Evolutionary conservation across 2,888 invertebrate genomes (phyloP), one percentile per base, ranked within the genome.

Genomic region (Cosmia trapezina): DNA sequence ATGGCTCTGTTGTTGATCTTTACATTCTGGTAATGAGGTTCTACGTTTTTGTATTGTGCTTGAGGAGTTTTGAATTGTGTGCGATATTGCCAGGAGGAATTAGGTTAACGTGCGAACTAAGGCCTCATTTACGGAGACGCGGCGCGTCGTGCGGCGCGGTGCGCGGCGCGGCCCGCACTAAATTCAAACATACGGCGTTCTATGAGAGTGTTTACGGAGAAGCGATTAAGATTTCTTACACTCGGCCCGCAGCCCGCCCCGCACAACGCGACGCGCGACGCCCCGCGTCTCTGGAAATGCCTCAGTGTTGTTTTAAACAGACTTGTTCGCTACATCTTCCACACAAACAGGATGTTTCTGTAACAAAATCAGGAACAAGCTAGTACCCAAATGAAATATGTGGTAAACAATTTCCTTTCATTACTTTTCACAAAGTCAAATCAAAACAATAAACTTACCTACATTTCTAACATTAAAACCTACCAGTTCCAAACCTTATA

Each of bases 1-100:
- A 83, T 84, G 80, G 81, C 66, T 81, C 75, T 76, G 71, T 82
- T 75, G 78, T 84, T 71, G 76, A 80, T 69, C 69, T 80, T 78
- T 62, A 70, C 67, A 65, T 81, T 78, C 61, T 61, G 47, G 47
- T 81, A 82, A 82, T 81, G 74, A 74, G 67, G 65, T 66, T 69
- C 51, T 59, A 61, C 56, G 61, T 60, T 72, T 33, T 74, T 57
- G 17, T 67, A 41, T 61, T 70, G 53, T 64, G 60, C 60, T 62
- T 45, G 17, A 54, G 49, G 41, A 56, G 12, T 63, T 71, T 72
- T 56, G 51, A 70, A 69, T 77, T 66, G 41, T 59, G 61, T 45
- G 61, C 9, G 33, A 17, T 62, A n/a, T 54, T 75, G 19, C 64
- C 60, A 22, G 4, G 22, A 47, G 6, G 41, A 67, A 76, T 63